These are phyloP conservation scores for Upupa epops DNA, from an alignment of 2,113 vertebrate species.

Conservation along the genomic window DNA sequence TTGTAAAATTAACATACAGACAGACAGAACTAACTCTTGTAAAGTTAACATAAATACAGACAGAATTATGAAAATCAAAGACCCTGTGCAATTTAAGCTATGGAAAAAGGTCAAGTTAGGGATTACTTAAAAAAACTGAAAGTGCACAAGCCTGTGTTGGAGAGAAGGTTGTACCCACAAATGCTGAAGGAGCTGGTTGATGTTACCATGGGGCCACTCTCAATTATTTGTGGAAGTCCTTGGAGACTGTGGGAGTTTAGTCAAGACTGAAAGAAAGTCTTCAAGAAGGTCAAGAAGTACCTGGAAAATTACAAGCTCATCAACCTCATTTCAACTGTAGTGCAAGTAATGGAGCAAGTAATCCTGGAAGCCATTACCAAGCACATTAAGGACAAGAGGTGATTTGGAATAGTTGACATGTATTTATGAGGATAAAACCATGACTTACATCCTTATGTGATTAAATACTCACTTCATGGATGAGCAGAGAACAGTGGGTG, in stretches of 20 bases:
- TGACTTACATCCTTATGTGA: neutral
- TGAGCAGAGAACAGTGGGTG: neutral
- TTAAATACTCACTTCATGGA: neutral
- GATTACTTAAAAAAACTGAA: neutral
- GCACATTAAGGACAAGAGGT: neutral
- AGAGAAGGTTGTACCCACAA: accelerated
- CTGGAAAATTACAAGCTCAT: neutral
- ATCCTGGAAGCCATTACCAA: neutral
- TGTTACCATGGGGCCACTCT: accelerated
- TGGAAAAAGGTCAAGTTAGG: neutral
- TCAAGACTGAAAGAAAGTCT: neutral
- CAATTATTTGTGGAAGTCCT: neutral
- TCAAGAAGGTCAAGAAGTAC: neutral
- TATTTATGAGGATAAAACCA: neutral
- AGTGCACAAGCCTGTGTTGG: neutral
- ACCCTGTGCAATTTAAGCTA: neutral
- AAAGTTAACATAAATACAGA: neutral
- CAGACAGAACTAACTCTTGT: neutral
- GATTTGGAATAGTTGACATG: neutral
- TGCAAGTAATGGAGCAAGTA: neutral
- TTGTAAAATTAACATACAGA: neutral
- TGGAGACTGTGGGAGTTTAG: neutral
- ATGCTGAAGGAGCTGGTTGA: neutral
- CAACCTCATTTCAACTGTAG: neutral
- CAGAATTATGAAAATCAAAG: neutral